Evolutionary conservation across 1,140 invertebrate genomes (phyloP).

Genomic region (Drosophila lacteicornis): DNA sequence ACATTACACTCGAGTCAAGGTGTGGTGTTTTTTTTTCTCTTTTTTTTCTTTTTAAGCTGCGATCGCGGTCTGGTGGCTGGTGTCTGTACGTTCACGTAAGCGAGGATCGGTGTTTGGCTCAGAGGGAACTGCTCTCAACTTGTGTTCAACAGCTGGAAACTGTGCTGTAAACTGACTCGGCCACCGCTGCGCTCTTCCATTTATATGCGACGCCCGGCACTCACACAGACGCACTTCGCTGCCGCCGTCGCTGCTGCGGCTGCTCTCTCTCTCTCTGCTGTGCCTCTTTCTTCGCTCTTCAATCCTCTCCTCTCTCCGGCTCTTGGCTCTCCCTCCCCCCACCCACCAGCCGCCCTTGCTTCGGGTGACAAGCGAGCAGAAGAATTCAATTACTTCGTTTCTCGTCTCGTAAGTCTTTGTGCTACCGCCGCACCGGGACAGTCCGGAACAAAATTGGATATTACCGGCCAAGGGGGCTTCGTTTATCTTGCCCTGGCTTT

Average conservation of each 20-base stretch:
- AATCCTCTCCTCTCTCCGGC: conserved; percentile 24
- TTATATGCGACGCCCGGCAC: conserved; percentile 61
- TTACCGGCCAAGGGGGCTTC: conserved; percentile 26
- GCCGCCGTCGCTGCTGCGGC: not conserved
- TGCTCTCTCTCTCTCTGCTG: conserved; percentile 10
- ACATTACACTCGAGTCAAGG: conserved; percentile 78
- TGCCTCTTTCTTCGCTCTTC: conserved; percentile 32
- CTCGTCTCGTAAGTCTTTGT: conserved; percentile 47
- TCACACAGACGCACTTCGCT: conserved; percentile 4
- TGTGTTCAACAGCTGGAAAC: conserved; percentile 81
- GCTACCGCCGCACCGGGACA: conserved; percentile 43
- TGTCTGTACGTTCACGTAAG: conserved; percentile 17
- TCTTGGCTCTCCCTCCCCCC: conserved; percentile 15
- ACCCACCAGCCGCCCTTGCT: conserved; percentile 9
- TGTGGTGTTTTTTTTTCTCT: conserved; percentile 18
- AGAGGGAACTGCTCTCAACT: conserved; percentile 45
- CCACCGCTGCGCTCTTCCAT: conserved; percentile 57
- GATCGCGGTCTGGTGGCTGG: conserved; percentile 24
- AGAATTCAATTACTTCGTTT: conserved; percentile 47
- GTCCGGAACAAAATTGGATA: conserved; percentile 61
- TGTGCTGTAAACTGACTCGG: conserved; percentile 68
- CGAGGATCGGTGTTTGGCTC: conserved; percentile 30
- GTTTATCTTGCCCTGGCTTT: conserved; percentile 28
- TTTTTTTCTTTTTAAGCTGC: conserved; percentile 4
- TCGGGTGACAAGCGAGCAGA: conserved; percentile 32